A percentile compares a stretch with the other conserved stretches of the same genome.
phyloP scores from a whole-genome alignment of 2,797 vertebrate species.

The Adelosebastes latens region DNA sequence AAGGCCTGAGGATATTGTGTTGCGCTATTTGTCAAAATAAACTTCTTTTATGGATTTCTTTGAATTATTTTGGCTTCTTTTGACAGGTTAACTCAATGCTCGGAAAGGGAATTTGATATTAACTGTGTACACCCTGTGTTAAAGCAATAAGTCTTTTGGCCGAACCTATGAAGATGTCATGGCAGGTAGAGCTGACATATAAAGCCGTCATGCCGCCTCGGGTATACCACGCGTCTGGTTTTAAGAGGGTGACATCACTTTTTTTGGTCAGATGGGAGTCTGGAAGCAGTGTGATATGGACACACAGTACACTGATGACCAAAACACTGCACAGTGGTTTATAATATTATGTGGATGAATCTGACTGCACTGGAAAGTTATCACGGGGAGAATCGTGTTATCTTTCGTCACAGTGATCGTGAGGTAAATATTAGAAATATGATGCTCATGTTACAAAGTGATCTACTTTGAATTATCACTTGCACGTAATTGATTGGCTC shows the following conservation, averaged over 20 bases:
- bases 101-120: constrained; percentile 37
- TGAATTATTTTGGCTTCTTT: constrained; percentile 52
- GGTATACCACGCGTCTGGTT: constrained; percentile 14
- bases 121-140: constrained; percentile 39
- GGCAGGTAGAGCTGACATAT: constrained; percentile 44
- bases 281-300: neutral
- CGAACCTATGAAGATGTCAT: constrained; percentile 62
- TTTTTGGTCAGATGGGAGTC: constrained; percentile 24
- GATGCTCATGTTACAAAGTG: neutral
- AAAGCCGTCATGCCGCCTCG: constrained; percentile 28
- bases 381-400: neutral
- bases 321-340: neutral
- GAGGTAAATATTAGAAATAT: neutral
- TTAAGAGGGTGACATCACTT: constrained; percentile 48
- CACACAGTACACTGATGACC: neutral
- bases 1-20: constrained; percentile 43
- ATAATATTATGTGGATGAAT: neutral
- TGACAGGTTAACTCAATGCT: constrained; percentile 38
- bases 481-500: neutral
- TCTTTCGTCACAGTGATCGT: neutral
- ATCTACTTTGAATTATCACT: neutral
- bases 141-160: constrained; percentile 39
- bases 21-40: constrained; percentile 59
- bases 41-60: constrained; percentile 52
- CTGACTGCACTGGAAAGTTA: neutral